Percentiles rank a stretch among this genome's conserved stretches.
Conservation (phyloP, 2,113 vertebrate species). For the Megaceryle maxima region DNA sequence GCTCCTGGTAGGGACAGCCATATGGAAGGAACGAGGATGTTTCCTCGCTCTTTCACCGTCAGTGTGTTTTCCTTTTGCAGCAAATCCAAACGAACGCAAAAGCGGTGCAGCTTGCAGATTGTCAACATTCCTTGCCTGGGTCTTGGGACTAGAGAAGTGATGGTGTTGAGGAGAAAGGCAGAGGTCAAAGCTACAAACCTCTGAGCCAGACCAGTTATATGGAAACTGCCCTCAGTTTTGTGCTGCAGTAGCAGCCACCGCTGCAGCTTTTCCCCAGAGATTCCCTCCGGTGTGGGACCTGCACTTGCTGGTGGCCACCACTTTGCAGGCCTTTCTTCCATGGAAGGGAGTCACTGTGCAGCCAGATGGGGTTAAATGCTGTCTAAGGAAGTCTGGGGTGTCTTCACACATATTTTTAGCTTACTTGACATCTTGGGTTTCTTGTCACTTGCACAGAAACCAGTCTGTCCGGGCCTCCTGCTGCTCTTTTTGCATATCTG, state of each 20-base stretch:
- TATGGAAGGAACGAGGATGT: not conserved
- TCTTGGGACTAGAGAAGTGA: not conserved
- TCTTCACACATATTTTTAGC: not conserved
- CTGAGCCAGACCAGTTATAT: not conserved
- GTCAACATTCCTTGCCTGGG: not conserved
- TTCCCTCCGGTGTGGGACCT: not conserved
- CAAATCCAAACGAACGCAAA: not conserved
- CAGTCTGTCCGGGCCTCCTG: not conserved
- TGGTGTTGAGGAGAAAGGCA: not conserved
- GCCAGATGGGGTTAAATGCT: not conserved
- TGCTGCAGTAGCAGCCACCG: not conserved
- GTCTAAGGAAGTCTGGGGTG: not conserved
- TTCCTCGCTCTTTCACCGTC: slow-evolving; percentile 5
- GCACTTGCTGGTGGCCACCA: not conserved
- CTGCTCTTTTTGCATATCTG: not conserved
- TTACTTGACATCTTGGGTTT: not conserved
- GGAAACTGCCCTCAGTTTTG: not conserved
- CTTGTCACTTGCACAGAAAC: not conserved
- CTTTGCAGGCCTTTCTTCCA: not conserved
- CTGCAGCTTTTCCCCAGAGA: not conserved
- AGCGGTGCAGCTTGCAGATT: not conserved
- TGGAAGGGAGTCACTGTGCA: not conserved
- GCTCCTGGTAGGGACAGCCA: not conserved
- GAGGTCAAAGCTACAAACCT: not conserved
- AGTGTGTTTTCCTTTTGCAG: slow-evolving; percentile 1